A percentile compares a stretch with the other conserved stretches of the same genome.
Evolutionary conservation across 1,140 invertebrate species (phyloP).

Genomic region (Paracyclopina nana): DNA sequence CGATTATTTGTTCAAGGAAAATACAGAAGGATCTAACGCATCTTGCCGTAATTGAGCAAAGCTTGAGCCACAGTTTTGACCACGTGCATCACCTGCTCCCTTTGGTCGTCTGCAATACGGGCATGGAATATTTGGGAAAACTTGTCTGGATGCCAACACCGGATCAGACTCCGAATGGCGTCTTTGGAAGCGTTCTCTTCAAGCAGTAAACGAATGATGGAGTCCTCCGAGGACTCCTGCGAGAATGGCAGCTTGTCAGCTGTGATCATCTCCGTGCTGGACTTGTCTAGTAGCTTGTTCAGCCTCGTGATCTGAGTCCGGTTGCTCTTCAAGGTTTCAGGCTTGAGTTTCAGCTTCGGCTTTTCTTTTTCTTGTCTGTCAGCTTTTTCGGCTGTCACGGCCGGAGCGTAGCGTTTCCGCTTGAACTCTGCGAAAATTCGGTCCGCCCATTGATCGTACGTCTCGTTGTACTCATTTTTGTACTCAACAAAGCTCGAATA

Average conservation of each 20-base stretch:
- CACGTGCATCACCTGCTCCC: not conserved
- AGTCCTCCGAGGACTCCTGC: not conserved
- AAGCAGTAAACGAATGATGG: not conserved
- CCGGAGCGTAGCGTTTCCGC: not conserved
- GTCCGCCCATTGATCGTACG: constrained; percentile 6
- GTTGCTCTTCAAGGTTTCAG: not conserved
- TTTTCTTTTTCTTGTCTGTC: not conserved
- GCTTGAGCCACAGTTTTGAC: constrained; percentile 1
- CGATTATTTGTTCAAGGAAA: constrained; percentile 66
- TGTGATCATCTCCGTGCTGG: not conserved
- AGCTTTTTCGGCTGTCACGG: not conserved
- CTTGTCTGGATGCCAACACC: not conserved
- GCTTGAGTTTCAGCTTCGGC: not conserved
- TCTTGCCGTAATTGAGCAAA: not conserved
- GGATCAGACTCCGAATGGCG: not conserved
- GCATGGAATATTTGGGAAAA: not conserved
- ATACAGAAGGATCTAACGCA: not conserved
- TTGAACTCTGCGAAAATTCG: not conserved
- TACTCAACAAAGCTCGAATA: too few relatives aligned
- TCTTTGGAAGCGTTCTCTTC: not conserved
- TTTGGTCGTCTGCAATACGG: not conserved
- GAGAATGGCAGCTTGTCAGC: not conserved
- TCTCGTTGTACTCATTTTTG: not conserved
- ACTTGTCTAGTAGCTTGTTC: not conserved
- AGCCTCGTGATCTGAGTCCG: not conserved